Conservation (phyloP, 2,113 vertebrate genomes). For the Trachemys scripta region DNA sequence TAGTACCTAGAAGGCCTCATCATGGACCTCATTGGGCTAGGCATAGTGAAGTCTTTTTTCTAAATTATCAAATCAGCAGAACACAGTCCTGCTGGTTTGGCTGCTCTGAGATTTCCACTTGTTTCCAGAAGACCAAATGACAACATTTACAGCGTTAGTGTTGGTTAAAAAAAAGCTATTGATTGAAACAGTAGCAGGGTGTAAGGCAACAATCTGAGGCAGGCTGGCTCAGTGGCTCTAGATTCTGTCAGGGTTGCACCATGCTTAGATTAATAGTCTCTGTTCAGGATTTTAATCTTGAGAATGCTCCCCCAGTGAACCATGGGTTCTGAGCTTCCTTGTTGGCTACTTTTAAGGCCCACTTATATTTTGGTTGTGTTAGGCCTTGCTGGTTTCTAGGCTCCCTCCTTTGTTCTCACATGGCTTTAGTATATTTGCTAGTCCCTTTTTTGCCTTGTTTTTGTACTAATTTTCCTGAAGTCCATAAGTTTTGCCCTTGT, state of each 20-base stretch:
- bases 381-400: not conserved
- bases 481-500: not conserved
- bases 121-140: not conserved
- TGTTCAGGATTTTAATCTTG: not conserved
- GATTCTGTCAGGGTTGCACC: not conserved
- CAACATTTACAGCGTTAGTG: not conserved
- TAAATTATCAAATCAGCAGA: too few relatives aligned
- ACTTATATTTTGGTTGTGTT: not conserved
- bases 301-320: not conserved
- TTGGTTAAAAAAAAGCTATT: not conserved
- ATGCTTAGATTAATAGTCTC: too few relatives aligned
- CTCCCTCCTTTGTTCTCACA: not conserved
- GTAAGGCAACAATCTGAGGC: not conserved
- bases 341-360: not conserved
- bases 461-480: not conserved
- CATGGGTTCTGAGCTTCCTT: not conserved
- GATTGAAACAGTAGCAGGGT: not conserved
- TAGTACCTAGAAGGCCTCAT: not conserved
- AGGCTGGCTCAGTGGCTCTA: not conserved
- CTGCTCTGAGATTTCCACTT: not conserved
- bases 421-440: not conserved
- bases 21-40: not conserved
- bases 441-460: not conserved
- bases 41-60: not conserved
- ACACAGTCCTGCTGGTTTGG: not conserved